phyloP scores from a whole-genome alignment of 2,113 vertebrate genomes.

The Piliocolobus tephrosceles region DNA sequence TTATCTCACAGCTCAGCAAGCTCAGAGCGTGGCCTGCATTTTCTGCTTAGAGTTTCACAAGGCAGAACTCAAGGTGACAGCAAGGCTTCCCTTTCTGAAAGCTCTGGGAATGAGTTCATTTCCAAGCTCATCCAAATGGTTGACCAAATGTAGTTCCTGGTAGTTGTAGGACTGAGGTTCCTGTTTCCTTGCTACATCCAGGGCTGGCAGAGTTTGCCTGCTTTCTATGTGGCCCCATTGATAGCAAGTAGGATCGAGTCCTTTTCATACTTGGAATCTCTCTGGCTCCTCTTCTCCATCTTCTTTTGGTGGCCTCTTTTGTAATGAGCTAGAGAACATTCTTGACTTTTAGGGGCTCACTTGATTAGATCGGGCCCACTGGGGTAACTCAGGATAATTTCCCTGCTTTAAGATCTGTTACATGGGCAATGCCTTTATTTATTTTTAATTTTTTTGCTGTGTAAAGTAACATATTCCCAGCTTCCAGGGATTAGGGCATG shows the following conservation, averaged over 20 bases:
- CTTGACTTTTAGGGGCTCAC: neutral
- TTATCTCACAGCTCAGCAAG: neutral
- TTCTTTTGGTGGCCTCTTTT: neutral
- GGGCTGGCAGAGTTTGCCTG: neutral
- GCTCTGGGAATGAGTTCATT: neutral
- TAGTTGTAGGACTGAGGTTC: neutral
- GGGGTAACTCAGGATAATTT: neutral
- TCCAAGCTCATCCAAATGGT: neutral
- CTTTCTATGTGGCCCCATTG: neutral
- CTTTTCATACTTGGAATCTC: neutral
- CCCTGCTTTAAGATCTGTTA: neutral
- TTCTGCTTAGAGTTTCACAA: neutral
- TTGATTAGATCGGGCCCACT: neutral
- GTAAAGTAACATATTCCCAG: neutral
- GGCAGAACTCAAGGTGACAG: neutral
- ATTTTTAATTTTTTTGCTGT: neutral
- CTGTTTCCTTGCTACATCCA: neutral
- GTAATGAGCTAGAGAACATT: neutral
- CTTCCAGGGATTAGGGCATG: neutral
- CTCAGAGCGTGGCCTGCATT: neutral
- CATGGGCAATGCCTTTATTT: neutral
- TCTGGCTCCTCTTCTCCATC: neutral
- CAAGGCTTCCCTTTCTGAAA: neutral
- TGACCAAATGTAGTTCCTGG: neutral
- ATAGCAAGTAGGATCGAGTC: neutral